Conservation (phyloP, 2,797 vertebrate species). For the Pseudomugil tenellus region DNA sequence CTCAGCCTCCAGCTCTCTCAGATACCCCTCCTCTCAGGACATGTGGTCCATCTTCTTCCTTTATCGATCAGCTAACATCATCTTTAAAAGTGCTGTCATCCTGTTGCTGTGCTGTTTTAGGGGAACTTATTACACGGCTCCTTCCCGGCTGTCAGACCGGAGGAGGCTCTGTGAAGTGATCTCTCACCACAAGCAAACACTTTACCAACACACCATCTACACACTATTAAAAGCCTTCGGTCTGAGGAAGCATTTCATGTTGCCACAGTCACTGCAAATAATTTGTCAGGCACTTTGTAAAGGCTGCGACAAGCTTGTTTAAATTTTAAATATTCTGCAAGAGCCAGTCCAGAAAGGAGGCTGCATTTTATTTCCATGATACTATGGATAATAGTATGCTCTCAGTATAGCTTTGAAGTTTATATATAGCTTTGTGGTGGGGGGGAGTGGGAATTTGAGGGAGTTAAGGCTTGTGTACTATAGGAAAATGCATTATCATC, state of each 20-base stretch:
- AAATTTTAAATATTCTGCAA: conserved; percentile 69
- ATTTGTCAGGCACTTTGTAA: conserved; percentile 65
- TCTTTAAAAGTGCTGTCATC: conserved; percentile 43
- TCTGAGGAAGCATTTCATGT: conserved; percentile 52
- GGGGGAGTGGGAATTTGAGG: too few relatives aligned
- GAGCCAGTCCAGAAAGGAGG: conserved; percentile 46
- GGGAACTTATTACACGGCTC: conserved; percentile 49
- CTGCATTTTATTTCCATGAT: conserved; percentile 70
- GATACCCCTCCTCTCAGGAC: conserved; percentile 36
- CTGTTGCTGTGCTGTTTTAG: conserved; percentile 33
- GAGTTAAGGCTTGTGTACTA: conserved; percentile 31
- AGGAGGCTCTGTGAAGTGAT: conserved; percentile 40
- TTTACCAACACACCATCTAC: conserved; percentile 29
- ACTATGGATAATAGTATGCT: conserved; percentile 46
- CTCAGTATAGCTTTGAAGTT: conserved; percentile 66
- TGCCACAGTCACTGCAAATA: conserved; percentile 46
- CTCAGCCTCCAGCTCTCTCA: conserved; percentile 7
- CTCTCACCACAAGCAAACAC: conserved; percentile 48
- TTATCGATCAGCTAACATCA: conserved; percentile 58
- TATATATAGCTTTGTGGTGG: conserved; percentile 56
- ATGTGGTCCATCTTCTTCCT: conserved; percentile 38
- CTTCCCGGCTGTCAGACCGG: conserved; percentile 44
- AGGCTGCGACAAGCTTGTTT: conserved; percentile 61
- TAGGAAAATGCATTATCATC: conserved; percentile 34
- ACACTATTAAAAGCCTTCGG: conserved; percentile 45